Evolutionary conservation across 2,888 invertebrate genomes (phyloP).

Genomic region (Blastobasis lacticolella): DNA sequence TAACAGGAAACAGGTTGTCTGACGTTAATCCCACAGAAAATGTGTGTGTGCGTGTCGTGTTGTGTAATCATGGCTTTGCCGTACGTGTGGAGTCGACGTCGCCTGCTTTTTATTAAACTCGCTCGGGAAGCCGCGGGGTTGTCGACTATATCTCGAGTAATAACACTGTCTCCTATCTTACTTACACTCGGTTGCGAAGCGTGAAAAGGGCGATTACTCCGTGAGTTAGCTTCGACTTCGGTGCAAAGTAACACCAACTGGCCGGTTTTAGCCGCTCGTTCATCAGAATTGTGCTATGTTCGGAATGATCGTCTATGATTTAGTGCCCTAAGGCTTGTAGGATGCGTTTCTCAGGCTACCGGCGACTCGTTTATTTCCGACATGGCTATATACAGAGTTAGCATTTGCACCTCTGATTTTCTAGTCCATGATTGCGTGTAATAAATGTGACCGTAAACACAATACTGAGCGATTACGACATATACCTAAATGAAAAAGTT

Average conservation of each 20-base stretch:
- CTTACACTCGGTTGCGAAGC: slow-evolving; percentile 27
- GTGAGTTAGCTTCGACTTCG: slow-evolving; percentile 29
- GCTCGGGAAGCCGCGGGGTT: slow-evolving; percentile 38
- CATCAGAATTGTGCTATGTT: slow-evolving; percentile 47
- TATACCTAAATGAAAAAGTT: too few relatives aligned
- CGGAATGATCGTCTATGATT: slow-evolving; percentile 62
- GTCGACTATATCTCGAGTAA: slow-evolving; percentile 47
- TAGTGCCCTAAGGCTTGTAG: slow-evolving; percentile 45
- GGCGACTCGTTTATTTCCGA: slow-evolving; percentile 58
- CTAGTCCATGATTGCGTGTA: slow-evolving; percentile 12
- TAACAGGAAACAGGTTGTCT: slow-evolving; percentile 71
- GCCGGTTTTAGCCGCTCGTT: slow-evolving; percentile 35
- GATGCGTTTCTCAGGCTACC: slow-evolving; percentile 61
- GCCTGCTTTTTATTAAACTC: slow-evolving; percentile 51
- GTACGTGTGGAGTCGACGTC: slow-evolving; percentile 43
- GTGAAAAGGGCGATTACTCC: slow-evolving; percentile 35
- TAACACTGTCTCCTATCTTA: slow-evolving; percentile 40
- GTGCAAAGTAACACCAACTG: slow-evolving; percentile 30
- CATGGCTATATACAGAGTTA: slow-evolving; percentile 58
- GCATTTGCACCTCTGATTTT: slow-evolving; percentile 60
- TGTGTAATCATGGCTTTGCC: slow-evolving; percentile 49
- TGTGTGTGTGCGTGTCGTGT: slow-evolving; percentile 41
- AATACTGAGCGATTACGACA: too few relatives aligned
- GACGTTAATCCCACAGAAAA: slow-evolving; percentile 54
- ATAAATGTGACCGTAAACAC: too few relatives aligned